Conservation (phyloP, 2,888 invertebrate species). For the Panzeria rudis region DNA sequence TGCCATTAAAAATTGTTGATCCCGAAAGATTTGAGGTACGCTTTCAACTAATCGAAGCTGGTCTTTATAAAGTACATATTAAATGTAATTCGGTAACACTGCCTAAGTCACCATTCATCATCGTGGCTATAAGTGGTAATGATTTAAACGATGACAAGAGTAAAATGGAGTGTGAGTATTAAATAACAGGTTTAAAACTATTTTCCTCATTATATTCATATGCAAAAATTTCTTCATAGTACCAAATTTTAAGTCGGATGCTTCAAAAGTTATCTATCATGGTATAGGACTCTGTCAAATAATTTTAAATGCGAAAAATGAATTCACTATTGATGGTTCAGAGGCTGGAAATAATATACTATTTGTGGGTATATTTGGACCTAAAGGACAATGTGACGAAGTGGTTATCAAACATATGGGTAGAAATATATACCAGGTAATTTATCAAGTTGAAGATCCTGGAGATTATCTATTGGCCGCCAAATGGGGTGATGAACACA, state of each 20-base stretch:
- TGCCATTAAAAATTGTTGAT: conserved; percentile 78
- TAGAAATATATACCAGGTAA: conserved; percentile 94
- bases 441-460: conserved; percentile 94
- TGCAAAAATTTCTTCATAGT: conserved; percentile 70
- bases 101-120: conserved; percentile 81
- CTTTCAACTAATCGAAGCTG: conserved; percentile 77
- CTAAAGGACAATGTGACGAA: conserved; percentile 98
- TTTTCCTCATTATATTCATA: background rate
- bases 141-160: conserved; percentile 62
- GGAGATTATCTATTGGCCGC: conserved; percentile 97
- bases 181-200: background rate
- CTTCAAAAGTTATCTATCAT: conserved; percentile 78
- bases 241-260: conserved; percentile 79
- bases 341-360: conserved; percentile 93
- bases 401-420: conserved; percentile 96
- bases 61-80: conserved; percentile 81
- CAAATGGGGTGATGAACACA: conserved; percentile 98
- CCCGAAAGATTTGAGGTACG: conserved; percentile 80
- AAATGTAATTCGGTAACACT: conserved; percentile 81
- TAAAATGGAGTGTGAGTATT: conserved; percentile 72
- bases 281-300: conserved; percentile 80
- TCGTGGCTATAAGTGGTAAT: conserved; percentile 79
- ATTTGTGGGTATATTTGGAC: conserved; percentile 97
- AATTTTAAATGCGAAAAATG: conserved; percentile 80
- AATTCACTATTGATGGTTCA: conserved; percentile 81